Percentiles rank a stretch among this genome's conserved stretches.
Conservation (phyloP, 2,888 invertebrate genomes). For the Pterostichus madidus region DNA sequence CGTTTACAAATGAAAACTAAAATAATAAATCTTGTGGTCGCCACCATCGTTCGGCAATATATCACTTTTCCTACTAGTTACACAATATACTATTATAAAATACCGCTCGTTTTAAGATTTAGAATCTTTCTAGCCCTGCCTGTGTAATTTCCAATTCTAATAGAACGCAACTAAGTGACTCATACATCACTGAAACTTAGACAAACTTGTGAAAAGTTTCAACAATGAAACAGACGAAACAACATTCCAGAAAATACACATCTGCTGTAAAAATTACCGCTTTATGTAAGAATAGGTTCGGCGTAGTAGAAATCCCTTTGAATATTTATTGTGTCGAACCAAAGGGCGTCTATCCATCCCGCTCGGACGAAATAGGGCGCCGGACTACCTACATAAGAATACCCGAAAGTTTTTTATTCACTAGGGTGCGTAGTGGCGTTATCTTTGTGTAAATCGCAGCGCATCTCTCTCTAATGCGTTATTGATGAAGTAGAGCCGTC, state of each 20-base stretch:
- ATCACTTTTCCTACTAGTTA: too few relatives aligned
- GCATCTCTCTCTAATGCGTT: conserved; percentile 49
- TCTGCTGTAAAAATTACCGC: conserved; percentile 61
- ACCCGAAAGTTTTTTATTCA: conserved; percentile 40
- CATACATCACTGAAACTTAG: conserved; percentile 47
- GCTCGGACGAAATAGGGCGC: background rate
- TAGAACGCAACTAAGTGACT: conserved; percentile 3
- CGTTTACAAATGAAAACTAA: too few relatives aligned
- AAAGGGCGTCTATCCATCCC: conserved; percentile 37
- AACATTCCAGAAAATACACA: conserved; percentile 40
- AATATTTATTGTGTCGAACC: conserved; percentile 70
- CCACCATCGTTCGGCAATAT: too few relatives aligned
- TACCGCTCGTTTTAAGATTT: too few relatives aligned
- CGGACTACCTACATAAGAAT: background rate
- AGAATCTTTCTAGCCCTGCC: too few relatives aligned
- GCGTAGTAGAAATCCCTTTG: conserved; percentile 69
- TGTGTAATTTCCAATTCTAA: conserved; percentile 30
- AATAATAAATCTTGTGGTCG: too few relatives aligned
- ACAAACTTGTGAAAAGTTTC: conserved; percentile 52
- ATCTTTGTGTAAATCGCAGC: conserved; percentile 38
- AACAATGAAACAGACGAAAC: conserved; percentile 25
- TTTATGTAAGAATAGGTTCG: conserved; percentile 48
- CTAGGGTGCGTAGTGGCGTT: background rate
- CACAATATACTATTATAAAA: too few relatives aligned
- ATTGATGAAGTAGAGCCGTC: conserved; percentile 34